These are phyloP conservation scores for Cydia fagiglandana DNA, from an alignment of 1,140 invertebrate genomes.

Conservation along the genomic window DNA sequence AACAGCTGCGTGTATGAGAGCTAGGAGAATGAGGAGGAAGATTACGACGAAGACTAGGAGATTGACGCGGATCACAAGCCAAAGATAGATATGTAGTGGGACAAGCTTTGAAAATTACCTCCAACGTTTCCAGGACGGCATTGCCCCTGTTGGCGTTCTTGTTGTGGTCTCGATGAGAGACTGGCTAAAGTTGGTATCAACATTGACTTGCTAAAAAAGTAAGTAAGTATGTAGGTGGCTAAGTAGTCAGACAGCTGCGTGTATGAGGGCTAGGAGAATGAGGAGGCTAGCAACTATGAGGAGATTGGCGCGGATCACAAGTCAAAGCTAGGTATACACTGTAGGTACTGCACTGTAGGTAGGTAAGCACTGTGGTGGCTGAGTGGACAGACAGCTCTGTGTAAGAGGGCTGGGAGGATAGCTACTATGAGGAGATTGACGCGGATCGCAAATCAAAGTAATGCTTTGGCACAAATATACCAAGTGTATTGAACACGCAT, in stretches of 20 bases:
- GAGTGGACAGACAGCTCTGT: constrained; percentile 45
- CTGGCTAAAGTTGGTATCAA: too few relatives aligned
- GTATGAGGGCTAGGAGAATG: constrained; percentile 83
- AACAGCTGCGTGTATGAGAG: constrained; percentile 82
- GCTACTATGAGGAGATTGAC: constrained; percentile 76
- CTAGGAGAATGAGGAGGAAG: constrained; percentile 82
- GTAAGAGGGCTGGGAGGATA: constrained; percentile 82
- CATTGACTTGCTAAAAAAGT: too few relatives aligned
- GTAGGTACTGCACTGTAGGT: too few relatives aligned
- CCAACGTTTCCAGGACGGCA: too few relatives aligned
- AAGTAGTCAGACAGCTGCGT: constrained; percentile 45
- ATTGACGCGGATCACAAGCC: constrained; percentile 51
- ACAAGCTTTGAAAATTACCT: too few relatives aligned
- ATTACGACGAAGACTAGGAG: constrained; percentile 80
- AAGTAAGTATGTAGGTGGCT: too few relatives aligned
- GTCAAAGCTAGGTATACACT: constrained; percentile 62
- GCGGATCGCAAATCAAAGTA: constrained; percentile 54
- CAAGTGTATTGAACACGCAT: too few relatives aligned
- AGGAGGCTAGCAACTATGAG: constrained; percentile 81
- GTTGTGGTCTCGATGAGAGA: too few relatives aligned
- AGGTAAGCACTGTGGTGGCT: background rate
- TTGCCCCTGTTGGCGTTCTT: too few relatives aligned
- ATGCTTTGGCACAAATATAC: too few relatives aligned
- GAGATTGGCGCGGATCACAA: constrained; percentile 60
- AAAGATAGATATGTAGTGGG: constrained; percentile 52